Evolutionary conservation across 2,888 invertebrate genomes (phyloP).

Genomic region (Loripinus fragilis): DNA sequence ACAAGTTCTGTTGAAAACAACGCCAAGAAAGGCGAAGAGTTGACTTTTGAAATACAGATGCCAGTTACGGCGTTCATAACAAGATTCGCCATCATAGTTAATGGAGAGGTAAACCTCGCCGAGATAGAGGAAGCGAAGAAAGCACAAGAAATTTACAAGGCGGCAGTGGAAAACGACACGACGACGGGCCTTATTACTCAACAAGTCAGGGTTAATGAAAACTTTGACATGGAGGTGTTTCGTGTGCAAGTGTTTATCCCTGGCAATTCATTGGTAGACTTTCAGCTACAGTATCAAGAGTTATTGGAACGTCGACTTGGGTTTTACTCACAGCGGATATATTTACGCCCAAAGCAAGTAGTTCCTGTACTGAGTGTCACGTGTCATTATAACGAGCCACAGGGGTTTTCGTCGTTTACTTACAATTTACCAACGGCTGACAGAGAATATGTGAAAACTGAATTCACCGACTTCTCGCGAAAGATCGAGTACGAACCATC

Average conservation of each 20-base stretch:
- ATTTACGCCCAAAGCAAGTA: slow-evolving; percentile 11
- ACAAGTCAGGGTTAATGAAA: slow-evolving; percentile 8
- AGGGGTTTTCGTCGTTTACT: slow-evolving; percentile 9
- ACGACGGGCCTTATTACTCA: slow-evolving; percentile 27
- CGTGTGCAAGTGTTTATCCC: slow-evolving; percentile 18
- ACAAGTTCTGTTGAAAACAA: slow-evolving; percentile 19
- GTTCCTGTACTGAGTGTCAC: slow-evolving; percentile 14
- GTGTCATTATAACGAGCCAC: slow-evolving; percentile 25
- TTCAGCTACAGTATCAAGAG: slow-evolving; percentile 29
- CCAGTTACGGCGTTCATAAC: slow-evolving; percentile 32
- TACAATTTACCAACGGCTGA: slow-evolving; percentile 24
- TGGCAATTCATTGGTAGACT: slow-evolving; percentile 3
- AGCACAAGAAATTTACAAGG: slow-evolving; percentile 12
- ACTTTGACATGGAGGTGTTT: slow-evolving; percentile 23
- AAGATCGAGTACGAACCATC: neutral
- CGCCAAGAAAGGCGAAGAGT: neutral
- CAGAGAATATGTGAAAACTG: neutral
- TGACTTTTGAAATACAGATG: slow-evolving; percentile 25
- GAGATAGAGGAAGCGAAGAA: slow-evolving; percentile 5
- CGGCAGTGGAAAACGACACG: slow-evolving; percentile 7
- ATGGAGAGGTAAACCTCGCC: slow-evolving; percentile 7
- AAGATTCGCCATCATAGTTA: slow-evolving; percentile 4
- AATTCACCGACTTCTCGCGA: neutral
- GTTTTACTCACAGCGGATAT: slow-evolving; percentile 27
- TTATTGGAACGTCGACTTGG: slow-evolving; percentile 14